These are phyloP conservation scores for Menura novaehollandiae DNA, from an alignment of 2,113 vertebrate species.

Conservation along the genomic window DNA sequence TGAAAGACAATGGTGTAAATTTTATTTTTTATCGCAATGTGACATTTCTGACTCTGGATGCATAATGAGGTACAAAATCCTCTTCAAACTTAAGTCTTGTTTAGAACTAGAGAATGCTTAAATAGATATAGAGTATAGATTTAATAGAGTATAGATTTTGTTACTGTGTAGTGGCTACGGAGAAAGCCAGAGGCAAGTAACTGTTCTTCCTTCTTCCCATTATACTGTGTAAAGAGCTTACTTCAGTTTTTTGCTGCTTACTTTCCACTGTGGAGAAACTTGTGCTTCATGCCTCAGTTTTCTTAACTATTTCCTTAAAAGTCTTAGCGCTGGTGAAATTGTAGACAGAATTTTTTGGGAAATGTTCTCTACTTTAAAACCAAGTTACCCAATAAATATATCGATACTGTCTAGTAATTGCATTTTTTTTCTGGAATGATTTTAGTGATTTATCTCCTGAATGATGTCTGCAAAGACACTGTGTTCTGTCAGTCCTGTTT, in stretches of 20 bases:
- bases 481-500: neutral
- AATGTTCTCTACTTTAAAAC: neutral
- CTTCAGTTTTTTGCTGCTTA: neutral
- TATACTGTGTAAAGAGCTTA: neutral
- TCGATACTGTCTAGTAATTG: neutral
- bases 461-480: neutral
- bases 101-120: neutral
- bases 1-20: neutral
- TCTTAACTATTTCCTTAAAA: neutral
- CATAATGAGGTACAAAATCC: neutral
- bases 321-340: neutral
- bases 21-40: neutral
- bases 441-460: neutral
- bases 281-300: neutral
- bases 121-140: too few relatives aligned
- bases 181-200: neutral
- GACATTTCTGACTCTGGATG: neutral
- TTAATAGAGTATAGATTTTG: neutral
- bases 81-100: neutral
- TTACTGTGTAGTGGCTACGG: neutral
- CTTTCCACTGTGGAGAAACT: neutral
- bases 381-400: neutral
- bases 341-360: neutral
- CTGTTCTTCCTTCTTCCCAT: neutral
- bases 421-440: neutral